Percentiles rank a stretch among this genome's conserved stretches.
These are phyloP conservation scores for Laticauda laticaudata DNA, from an alignment of 2,113 vertebrate genomes.

Conservation along the genomic window DNA sequence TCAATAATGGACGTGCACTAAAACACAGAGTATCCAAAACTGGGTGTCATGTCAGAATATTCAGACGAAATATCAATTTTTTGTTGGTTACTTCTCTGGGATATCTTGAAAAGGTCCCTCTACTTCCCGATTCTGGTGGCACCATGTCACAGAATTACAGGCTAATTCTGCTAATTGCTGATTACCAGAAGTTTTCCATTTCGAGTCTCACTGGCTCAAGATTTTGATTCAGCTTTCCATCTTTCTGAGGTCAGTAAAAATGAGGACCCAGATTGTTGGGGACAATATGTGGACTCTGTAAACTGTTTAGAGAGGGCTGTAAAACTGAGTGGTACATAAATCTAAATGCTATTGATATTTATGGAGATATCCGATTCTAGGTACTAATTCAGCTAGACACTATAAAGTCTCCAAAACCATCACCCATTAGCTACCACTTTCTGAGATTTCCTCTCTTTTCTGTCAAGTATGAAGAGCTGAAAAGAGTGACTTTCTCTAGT, in stretches of 20 bases:
- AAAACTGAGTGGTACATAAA: not conserved
- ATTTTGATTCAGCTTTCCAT: not conserved
- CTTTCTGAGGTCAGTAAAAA: not conserved
- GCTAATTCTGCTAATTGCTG: not conserved
- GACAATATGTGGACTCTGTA: not conserved
- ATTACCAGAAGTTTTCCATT: not conserved
- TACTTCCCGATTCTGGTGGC: not conserved
- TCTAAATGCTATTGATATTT: not conserved
- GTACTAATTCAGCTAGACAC: not conserved
- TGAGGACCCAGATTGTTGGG: not conserved
- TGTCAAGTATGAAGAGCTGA: not conserved
- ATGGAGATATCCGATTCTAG: not conserved
- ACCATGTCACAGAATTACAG: not conserved
- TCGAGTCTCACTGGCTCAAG: not conserved
- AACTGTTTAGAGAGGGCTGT: not conserved
- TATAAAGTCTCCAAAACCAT: not conserved
- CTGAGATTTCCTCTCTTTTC: not conserved
- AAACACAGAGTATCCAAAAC: not conserved
- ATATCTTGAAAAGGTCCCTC: not conserved
- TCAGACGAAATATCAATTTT: not conserved
- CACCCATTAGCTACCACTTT: not conserved
- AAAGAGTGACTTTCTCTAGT: not conserved
- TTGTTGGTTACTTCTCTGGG: not conserved
- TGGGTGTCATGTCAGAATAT: not conserved
- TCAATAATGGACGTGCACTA: not conserved